Base-by-base conservation (phyloP, 2,113 vertebrate genomes). In the Cyanoramphus novaezelandiae region DNA sequence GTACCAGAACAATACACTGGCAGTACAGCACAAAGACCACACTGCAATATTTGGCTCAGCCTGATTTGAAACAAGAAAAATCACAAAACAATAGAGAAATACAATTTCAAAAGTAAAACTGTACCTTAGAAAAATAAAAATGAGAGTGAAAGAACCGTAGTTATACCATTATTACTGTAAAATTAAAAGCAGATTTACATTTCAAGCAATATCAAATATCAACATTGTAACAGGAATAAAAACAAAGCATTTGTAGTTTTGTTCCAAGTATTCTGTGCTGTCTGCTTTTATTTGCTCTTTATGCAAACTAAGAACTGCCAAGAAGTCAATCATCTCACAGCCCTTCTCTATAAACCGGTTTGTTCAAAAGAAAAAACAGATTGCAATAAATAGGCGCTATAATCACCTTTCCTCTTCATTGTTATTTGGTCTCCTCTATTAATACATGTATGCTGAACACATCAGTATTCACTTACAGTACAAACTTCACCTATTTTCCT, bases 141-240 rank as follows among this genome's bases (percentile, higher is more conserved):
- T 74, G 92, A 92, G 92, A 96, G 94, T 87, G 57, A 95, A 93
- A 86, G 70, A 95, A 89, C 91, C 5, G 0, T 84, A 95, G 91
- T 92, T 96, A 95, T 82, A 96, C 88, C 18, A 33, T 93, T 94
- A 90, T 82, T 92, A 80, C 37, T 93, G 91, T 68, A 88, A 97
- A 97, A 98, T 97, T 93, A 95, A 97, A 98, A 98, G 91, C 97
- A 98, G 96, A 90, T 95, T 96, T 97, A 95, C 74, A 88, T 95
- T 96, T 94, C 94, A 95, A 97, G 96, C 63, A 92, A 95, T 87
- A 97, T 81, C 93, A 80, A 95, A 96, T 96, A 97, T 93, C 96
- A 97, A 87, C 97, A 95, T 74, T 92, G 91, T 84, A 97, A 96
- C 4, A 97, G 92, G 97, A 97, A 97, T 93, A 92, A 97, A 98